These are phyloP conservation scores for Macroglossus sobrinus DNA, from an alignment of 2,113 vertebrate genomes.

Conservation along the genomic window DNA sequence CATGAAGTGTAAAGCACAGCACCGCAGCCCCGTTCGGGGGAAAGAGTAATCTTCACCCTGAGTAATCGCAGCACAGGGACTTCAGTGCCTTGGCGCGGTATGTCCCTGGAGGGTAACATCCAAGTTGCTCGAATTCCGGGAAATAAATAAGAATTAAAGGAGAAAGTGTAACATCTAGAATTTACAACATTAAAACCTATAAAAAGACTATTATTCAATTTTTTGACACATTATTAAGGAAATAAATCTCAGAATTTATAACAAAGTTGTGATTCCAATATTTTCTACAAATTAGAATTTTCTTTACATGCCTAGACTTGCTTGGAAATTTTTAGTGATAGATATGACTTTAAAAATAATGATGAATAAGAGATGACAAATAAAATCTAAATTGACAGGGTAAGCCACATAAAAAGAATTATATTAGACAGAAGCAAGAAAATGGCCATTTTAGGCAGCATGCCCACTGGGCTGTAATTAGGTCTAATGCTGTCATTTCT, in stretches of 20 bases:
- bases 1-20: background rate
- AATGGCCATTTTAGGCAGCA: constrained; percentile 38
- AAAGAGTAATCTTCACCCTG: background rate
- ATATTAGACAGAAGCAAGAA: constrained; percentile 44
- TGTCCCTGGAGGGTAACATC: background rate
- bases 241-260: constrained; percentile 30
- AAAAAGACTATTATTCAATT: background rate
- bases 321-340: constrained; percentile 4
- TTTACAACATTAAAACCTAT: background rate
- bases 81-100: background rate
- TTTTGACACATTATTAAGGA: background rate
- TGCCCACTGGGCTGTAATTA: constrained; percentile 28
- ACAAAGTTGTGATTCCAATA: background rate
- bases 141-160: background rate
- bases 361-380: constrained; percentile 31
- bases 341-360: constrained; percentile 25
- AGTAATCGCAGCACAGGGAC: background rate
- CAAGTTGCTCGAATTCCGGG: background rate
- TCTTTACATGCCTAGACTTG: constrained; percentile 38
- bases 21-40: background rate
- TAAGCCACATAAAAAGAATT: constrained; percentile 45
- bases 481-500: constrained; percentile 14
- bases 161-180: background rate
- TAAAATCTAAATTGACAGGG: constrained; percentile 38
- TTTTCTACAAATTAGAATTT: constrained; percentile 42